Conservation (phyloP, 2,797 vertebrate genomes). For the Tamandua tetradactyla region DNA sequence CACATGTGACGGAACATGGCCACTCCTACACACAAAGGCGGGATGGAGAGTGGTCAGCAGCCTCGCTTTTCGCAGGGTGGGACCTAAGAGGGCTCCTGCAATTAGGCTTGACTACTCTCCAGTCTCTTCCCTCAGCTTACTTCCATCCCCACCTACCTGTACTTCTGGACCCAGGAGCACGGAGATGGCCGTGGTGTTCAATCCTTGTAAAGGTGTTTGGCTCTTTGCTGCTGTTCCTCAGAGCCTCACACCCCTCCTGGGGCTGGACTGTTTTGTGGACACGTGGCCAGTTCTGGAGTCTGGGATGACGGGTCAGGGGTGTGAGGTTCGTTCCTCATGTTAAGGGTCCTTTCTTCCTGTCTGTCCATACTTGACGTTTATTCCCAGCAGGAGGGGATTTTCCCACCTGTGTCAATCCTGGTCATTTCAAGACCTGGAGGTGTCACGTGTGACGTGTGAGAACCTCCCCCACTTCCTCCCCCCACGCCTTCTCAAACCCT, state of each 20-base stretch:
- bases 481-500: background rate
- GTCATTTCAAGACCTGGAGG: slow-evolving; percentile 43
- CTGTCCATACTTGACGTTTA: background rate
- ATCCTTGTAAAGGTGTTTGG: background rate
- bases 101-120: background rate
- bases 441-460: background rate
- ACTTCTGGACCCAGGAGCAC: background rate
- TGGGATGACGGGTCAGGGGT: background rate
- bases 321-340: background rate
- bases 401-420: background rate
- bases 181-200: background rate
- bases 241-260: background rate
- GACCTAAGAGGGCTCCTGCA: slow-evolving; percentile 10
- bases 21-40: background rate
- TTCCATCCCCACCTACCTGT: background rate
- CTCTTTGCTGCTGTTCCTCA: background rate
- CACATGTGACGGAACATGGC: background rate
- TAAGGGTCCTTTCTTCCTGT: slow-evolving; percentile 34
- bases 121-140: background rate
- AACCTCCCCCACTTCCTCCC: background rate
- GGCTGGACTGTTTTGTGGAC: background rate
- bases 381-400: slow-evolving; percentile 33
- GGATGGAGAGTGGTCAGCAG: slow-evolving; percentile 10
- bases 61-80: slow-evolving; percentile 35
- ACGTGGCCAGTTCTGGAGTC: background rate